Conservation (phyloP, 2,888 invertebrate genomes). For the Asteroscopus sphinx region DNA sequence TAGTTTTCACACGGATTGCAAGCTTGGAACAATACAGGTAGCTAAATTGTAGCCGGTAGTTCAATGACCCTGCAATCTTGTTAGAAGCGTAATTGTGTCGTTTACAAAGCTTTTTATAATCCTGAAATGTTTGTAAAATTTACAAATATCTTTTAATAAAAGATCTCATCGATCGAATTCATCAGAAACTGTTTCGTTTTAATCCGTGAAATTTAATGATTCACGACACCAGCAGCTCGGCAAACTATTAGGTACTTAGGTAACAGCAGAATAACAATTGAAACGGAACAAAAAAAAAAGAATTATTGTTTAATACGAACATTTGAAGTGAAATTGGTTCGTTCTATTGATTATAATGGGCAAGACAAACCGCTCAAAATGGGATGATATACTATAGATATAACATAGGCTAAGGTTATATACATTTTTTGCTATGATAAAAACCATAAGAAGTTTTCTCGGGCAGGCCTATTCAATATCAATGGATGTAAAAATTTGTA, state of each 20-base stretch:
- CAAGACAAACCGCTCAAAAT: too few relatives aligned
- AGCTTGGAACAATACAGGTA: constrained; percentile 77
- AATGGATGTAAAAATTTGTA: constrained; percentile 44
- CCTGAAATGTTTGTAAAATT: constrained; percentile 46
- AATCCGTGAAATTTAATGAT: constrained; percentile 50
- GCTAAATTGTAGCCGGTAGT: constrained; percentile 69
- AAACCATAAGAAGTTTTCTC: constrained; percentile 4
- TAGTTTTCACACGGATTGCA: constrained; percentile 84
- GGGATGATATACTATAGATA: too few relatives aligned
- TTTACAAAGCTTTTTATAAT: constrained; percentile 55
- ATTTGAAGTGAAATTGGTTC: not conserved
- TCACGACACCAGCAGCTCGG: constrained; percentile 32
- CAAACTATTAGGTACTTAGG: constrained; percentile 44
- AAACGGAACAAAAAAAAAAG: not conserved
- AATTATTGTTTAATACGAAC: not conserved
- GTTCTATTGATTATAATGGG: not conserved
- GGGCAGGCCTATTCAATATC: constrained; percentile 24
- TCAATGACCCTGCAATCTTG: constrained; percentile 71
- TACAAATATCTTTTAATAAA: constrained; percentile 26
- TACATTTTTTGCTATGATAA: not conserved
- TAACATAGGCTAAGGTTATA: too few relatives aligned
- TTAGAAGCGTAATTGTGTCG: constrained; percentile 53
- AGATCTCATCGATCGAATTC: constrained; percentile 47
- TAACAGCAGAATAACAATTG: constrained; percentile 24
- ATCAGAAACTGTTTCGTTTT: constrained; percentile 44